phyloP scores from a whole-genome alignment of 2,888 invertebrate genomes.

The Nomada flava region DNA sequence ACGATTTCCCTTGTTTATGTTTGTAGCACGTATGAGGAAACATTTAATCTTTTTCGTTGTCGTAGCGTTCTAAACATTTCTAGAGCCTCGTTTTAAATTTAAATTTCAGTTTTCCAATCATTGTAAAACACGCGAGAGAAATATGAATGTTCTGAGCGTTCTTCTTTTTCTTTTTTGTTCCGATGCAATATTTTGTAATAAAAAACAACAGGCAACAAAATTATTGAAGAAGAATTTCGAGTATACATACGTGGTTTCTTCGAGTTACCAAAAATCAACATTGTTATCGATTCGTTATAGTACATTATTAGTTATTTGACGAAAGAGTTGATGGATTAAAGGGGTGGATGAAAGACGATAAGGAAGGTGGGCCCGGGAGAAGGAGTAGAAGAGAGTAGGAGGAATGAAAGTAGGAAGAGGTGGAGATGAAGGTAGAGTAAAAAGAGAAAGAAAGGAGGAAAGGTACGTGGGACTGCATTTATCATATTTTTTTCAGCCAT shows the following conservation, averaged over 20 bases:
- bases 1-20: neutral
- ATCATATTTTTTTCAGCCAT: neutral
- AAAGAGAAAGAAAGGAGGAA: neutral
- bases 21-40: too few relatives aligned
- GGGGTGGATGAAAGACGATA: slow-evolving; percentile 14
- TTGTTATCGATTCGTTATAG: slow-evolving; percentile 36
- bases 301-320: neutral
- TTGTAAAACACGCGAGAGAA: neutral
- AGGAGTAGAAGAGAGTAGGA: neutral
- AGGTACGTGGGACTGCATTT: slow-evolving; percentile 1
- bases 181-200: slow-evolving; percentile 1
- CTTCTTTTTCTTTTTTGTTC: neutral
- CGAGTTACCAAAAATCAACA: neutral
- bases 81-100: too few relatives aligned
- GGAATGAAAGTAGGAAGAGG: slow-evolving; percentile 23
- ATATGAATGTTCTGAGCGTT: neutral
- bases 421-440: neutral
- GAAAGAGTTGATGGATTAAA: neutral
- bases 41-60: too few relatives aligned
- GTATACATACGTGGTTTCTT: neutral
- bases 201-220: neutral
- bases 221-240: neutral
- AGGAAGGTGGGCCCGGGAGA: neutral
- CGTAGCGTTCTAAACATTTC: too few relatives aligned
- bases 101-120: neutral